These are phyloP conservation scores for Drosophila niveifrons DNA, from an alignment of 2,888 invertebrate genomes.

Conservation along the genomic window DNA sequence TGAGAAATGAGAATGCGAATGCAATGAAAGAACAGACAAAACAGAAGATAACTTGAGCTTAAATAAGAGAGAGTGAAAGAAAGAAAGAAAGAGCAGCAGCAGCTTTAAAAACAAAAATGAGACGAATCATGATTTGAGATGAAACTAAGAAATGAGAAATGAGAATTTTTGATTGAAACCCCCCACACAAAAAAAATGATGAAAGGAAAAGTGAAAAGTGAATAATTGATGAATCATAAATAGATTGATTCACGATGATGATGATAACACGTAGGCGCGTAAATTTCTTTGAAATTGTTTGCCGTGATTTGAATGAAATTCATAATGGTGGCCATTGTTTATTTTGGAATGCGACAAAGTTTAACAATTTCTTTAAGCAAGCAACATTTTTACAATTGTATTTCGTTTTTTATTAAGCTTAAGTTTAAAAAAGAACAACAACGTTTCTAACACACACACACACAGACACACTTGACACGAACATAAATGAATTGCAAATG, in stretches of 20 bases:
- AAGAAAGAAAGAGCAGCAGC: conserved; percentile 36
- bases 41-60: conserved; percentile 63
- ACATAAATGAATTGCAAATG: conserved; percentile 15
- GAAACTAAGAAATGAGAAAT: conserved; percentile 8
- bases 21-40: conserved; percentile 15
- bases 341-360: conserved; percentile 74
- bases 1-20: conserved; percentile 14
- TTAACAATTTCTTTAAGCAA: conserved; percentile 63
- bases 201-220: conserved; percentile 19
- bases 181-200: conserved; percentile 25
- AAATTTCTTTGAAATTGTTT: conserved; percentile 80
- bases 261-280: conserved; percentile 49
- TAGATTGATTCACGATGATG: conserved; percentile 8
- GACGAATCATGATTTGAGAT: conserved; percentile 18
- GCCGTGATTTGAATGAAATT: conserved; percentile 84
- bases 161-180: conserved; percentile 16
- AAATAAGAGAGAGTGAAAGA: not conserved
- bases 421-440: conserved; percentile 61
- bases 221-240: conserved; percentile 22
- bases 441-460: conserved; percentile 34
- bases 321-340: conserved; percentile 84
- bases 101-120: conserved; percentile 52
- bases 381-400: conserved; percentile 78
- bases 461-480: conserved; percentile 13
- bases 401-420: conserved; percentile 78